phyloP scores from a whole-genome alignment of 2,113 vertebrate species.

The Toxotes chatareus region DNA sequence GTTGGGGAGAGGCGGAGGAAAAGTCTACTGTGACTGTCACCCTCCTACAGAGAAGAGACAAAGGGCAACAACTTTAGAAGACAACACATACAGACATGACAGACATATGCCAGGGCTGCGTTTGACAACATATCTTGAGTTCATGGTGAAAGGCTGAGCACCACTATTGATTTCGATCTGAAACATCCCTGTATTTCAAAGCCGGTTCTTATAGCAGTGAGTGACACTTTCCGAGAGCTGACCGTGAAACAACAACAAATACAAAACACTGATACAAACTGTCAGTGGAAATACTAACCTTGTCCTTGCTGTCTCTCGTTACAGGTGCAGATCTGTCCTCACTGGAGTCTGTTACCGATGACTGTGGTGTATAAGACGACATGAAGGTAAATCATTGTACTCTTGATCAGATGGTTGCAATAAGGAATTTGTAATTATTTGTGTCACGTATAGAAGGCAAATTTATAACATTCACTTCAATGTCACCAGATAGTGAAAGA shows the following conservation, averaged over 20 bases:
- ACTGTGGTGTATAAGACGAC: slow-evolving; percentile 65
- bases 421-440: slow-evolving; percentile 26
- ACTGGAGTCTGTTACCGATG: slow-evolving; percentile 66
- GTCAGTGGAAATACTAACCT: slow-evolving; percentile 75
- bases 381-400: slow-evolving; percentile 57
- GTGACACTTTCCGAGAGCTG: not conserved
- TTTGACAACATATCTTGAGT: not conserved
- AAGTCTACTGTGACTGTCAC: slow-evolving; percentile 92
- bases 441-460: slow-evolving; percentile 9
- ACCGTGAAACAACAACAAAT: not conserved
- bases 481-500: slow-evolving; percentile 39
- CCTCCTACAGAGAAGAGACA: slow-evolving; percentile 92
- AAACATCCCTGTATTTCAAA: slow-evolving; percentile 7
- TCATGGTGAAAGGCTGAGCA: not conserved
- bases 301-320: slow-evolving; percentile 68
- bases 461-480: slow-evolving; percentile 40
- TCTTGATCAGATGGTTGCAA: slow-evolving; percentile 15
- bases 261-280: slow-evolving; percentile 16
- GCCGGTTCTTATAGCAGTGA: not conserved
- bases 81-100: slow-evolving; percentile 50
- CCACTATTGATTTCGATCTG: not conserved
- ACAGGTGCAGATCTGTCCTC: slow-evolving; percentile 71
- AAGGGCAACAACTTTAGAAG: slow-evolving; percentile 74
- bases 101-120: not conserved
- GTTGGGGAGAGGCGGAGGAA: slow-evolving; percentile 93